These are phyloP conservation scores for Clavelina lepadiformis DNA, from an alignment of 23 tunicate species.

Conservation along the genomic window DNA sequence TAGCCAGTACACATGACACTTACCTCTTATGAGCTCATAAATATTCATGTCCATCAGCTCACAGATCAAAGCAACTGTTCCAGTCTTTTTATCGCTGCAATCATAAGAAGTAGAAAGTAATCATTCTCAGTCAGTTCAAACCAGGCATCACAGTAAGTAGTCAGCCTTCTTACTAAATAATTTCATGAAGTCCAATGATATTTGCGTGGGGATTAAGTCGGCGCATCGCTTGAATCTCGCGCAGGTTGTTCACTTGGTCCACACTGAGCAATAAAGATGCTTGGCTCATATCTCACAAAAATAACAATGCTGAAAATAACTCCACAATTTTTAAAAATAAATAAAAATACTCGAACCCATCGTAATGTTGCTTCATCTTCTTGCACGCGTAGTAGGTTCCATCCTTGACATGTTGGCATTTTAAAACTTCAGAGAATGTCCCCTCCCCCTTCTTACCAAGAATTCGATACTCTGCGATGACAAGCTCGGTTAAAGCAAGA, in stretches of 20 bases:
- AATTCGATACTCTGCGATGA: slow-evolving; percentile 93
- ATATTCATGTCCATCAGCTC: slow-evolving; percentile 97
- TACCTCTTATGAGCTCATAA: slow-evolving; percentile 94
- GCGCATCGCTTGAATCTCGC: slow-evolving; percentile 99
- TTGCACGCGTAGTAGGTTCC: slow-evolving; percentile 97
- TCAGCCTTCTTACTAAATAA: slow-evolving; percentile 96
- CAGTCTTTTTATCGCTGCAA: slow-evolving; percentile 91
- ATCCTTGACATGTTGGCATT: slow-evolving; percentile 96
- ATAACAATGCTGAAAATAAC: too few species aligned
- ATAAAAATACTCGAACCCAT: slow-evolving; percentile 41
- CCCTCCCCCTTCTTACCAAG: slow-evolving; percentile 97
- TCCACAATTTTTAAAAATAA: background rate
- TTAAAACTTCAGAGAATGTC: slow-evolving; percentile 94
- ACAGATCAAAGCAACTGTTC: slow-evolving; percentile 91
- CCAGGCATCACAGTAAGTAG: too few species aligned
- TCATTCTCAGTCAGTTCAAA: background rate
- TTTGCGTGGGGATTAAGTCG: slow-evolving; percentile 95
- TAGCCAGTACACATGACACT: background rate
- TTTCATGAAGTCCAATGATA: slow-evolving; percentile 92
- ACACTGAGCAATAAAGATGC: slow-evolving; percentile 81
- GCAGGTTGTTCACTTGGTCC: slow-evolving; percentile 90
- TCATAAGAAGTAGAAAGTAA: background rate
- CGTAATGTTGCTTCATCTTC: slow-evolving; percentile 95
- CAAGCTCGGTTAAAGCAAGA: too few species aligned
- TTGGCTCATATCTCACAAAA: too few species aligned